These are phyloP conservation scores for Drosophila burlai DNA, from an alignment of 1,140 invertebrate species.

Conservation along the genomic window DNA sequence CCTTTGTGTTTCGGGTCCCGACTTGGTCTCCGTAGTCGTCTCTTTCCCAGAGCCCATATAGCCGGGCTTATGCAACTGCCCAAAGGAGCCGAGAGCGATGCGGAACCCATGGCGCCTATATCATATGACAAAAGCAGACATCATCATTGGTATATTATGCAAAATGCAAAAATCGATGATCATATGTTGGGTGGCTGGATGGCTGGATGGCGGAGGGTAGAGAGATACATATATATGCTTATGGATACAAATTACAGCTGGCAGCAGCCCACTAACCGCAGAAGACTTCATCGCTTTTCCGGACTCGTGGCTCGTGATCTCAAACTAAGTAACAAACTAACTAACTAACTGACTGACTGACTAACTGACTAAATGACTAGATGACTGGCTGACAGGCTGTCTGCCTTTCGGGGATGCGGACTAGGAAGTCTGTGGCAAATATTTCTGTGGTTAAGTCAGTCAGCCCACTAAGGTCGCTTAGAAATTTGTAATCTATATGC, in stretches of 20 bases:
- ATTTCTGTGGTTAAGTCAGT: constrained; percentile 48
- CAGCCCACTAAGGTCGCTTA: constrained; percentile 62
- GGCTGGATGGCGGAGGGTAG: constrained; percentile 18
- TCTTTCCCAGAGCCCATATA: constrained; percentile 17
- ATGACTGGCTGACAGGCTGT: constrained; percentile 36
- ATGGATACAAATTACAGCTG: constrained; percentile 67
- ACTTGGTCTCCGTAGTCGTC: constrained; percentile 10
- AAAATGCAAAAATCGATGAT: constrained; percentile 66
- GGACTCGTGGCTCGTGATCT: constrained; percentile 56
- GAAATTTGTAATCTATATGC: constrained; percentile 41
- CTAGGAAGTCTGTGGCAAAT: constrained; percentile 60
- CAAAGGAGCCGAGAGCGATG: constrained; percentile 43
- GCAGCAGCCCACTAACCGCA: constrained; percentile 70
- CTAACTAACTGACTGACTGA: constrained; percentile 37
- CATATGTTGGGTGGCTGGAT: constrained; percentile 10
- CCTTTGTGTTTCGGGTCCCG: constrained; percentile 51
- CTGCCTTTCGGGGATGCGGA: constrained; percentile 56
- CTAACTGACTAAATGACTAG: constrained; percentile 25
- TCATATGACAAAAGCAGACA: constrained; percentile 53
- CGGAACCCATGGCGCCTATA: constrained; percentile 54
- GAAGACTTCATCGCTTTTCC: constrained; percentile 69
- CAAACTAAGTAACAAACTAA: background rate
- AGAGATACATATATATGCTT: constrained; percentile 38
- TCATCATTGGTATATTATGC: constrained; percentile 61
- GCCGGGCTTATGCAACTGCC: constrained; percentile 36